Conservation (phyloP, 2,888 invertebrate species). For the Nowickia ferox region DNA sequence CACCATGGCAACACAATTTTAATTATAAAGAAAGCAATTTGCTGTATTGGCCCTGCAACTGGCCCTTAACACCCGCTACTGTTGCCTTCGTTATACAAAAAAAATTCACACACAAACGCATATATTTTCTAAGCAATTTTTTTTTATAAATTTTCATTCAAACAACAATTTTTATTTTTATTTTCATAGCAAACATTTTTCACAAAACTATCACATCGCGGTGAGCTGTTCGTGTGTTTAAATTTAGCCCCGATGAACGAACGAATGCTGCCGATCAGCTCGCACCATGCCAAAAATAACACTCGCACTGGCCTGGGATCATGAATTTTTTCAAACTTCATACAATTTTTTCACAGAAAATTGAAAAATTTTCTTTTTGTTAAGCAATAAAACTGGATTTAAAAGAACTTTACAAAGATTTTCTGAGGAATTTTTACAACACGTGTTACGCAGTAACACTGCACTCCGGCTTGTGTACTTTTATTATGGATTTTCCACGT, state of each 20-base stretch:
- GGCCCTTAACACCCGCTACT: conserved; percentile 50
- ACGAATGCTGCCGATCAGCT: conserved; percentile 76
- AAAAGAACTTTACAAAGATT: conserved; percentile 42
- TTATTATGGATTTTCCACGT: conserved; percentile 78
- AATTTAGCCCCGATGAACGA: conserved; percentile 76
- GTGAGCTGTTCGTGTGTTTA: conserved; percentile 79
- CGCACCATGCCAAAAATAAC: conserved; percentile 80
- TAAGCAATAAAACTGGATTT: conserved; percentile 66
- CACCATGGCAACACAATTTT: conserved; percentile 30
- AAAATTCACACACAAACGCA: conserved; percentile 28
- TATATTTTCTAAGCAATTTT: conserved; percentile 26
- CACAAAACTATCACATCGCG: conserved; percentile 52
- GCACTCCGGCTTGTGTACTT: conserved; percentile 72
- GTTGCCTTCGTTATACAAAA: conserved; percentile 42
- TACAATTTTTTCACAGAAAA: conserved; percentile 60
- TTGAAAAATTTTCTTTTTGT: conserved; percentile 66
- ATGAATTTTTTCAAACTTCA: conserved; percentile 76
- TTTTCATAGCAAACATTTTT: conserved; percentile 52
- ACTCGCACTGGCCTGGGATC: conserved; percentile 80
- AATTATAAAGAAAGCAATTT: conserved; percentile 31
- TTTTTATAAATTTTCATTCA: conserved; percentile 11
- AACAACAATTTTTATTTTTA: conserved; percentile 1
- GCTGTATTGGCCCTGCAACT: conserved; percentile 49
- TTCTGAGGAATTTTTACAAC: conserved; percentile 33
- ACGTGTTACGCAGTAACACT: conserved; percentile 62